phyloP scores from a whole-genome alignment of 2,888 invertebrate species.

The Heliothis peltigera region DNA sequence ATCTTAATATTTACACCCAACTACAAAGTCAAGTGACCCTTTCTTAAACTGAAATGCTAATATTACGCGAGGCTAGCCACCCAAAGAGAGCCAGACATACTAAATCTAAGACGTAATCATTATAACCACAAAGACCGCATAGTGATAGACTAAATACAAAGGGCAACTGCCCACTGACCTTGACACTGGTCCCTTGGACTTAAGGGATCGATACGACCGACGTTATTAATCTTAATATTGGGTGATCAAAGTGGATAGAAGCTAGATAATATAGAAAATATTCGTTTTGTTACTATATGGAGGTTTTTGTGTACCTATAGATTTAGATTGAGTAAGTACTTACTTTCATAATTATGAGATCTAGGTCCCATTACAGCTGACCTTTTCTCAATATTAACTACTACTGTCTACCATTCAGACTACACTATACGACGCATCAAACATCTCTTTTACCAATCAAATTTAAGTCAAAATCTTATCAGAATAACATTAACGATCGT shows the following conservation, averaged over 20 bases:
- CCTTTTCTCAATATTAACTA: no score
- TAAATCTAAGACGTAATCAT: slow-evolving; percentile 2
- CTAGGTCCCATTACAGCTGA: no score
- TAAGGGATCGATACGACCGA: neutral
- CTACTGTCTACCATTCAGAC: no score
- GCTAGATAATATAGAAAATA: no score
- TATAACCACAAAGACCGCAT: neutral
- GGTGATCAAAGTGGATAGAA: neutral
- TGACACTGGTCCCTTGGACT: neutral
- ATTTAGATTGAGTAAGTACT: no score
- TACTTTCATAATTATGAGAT: no score
- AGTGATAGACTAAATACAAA: neutral
- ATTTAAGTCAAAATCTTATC: no score
- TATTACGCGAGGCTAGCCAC: neutral
- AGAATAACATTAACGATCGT: no score
- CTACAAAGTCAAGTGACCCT: neutral
- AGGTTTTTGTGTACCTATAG: no score
- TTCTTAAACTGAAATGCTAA: neutral
- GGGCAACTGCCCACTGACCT: neutral
- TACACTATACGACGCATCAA: no score
- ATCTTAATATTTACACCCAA: neutral
- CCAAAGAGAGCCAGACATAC: neutral
- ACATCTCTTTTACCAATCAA: no score
- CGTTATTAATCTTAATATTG: slow-evolving; percentile 1
- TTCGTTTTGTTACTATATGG: neutral